Conservation (phyloP, 2,797 vertebrate genomes). For the Lophius americanus region DNA sequence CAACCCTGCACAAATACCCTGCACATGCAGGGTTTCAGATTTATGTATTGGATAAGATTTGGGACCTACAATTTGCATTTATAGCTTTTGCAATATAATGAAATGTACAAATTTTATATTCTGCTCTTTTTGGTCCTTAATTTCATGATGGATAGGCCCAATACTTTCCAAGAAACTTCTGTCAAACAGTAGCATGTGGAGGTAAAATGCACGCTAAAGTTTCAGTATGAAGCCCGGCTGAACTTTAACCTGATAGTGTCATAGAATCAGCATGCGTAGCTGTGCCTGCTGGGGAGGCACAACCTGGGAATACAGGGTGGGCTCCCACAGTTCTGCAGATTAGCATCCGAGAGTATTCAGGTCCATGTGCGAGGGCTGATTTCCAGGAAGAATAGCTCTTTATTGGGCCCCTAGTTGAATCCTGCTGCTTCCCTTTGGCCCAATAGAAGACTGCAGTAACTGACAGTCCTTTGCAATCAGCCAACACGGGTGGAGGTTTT, state of each 20-base stretch:
- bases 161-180: background rate
- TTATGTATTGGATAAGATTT: too few relatives aligned
- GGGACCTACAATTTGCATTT: too few relatives aligned
- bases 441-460: slow-evolving; percentile 81
- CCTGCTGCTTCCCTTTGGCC: slow-evolving; percentile 85
- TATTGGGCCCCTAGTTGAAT: slow-evolving; percentile 87
- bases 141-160: background rate
- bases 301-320: slow-evolving; percentile 84
- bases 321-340: slow-evolving; percentile 87
- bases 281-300: slow-evolving; percentile 72
- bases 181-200: background rate
- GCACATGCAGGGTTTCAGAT: too few relatives aligned
- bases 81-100: background rate
- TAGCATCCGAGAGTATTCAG: slow-evolving; percentile 85
- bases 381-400: slow-evolving; percentile 88
- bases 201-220: too few relatives aligned
- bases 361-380: slow-evolving; percentile 83
- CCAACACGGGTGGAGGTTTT: slow-evolving; percentile 75
- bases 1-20: too few relatives aligned
- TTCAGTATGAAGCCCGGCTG: slow-evolving; percentile 38
- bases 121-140: background rate
- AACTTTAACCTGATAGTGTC: slow-evolving; percentile 43
- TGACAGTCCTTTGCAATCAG: slow-evolving; percentile 85
- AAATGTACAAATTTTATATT: background rate
- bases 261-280: slow-evolving; percentile 69